Evolutionary conservation across 2,797 vertebrate genomes (phyloP), one percentile per base, ranked within the genome.

Genomic region (Acrocephalus scirpaceus): DNA sequence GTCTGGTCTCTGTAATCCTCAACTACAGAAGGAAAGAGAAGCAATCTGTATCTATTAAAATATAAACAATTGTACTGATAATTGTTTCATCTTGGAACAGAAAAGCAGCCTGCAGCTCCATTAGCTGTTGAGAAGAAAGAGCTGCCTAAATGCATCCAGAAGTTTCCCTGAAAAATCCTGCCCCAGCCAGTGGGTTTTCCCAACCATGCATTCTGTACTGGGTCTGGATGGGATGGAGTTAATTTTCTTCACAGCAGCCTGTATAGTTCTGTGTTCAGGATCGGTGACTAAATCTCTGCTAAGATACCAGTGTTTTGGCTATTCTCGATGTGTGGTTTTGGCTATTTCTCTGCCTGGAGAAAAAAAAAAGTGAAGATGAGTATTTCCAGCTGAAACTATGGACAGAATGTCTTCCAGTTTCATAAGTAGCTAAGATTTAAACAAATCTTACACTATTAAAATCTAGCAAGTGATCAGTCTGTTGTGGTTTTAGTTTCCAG

Each of bases 361-460:
- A 27, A 53, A 45, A 67, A 54, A 76, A 72, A 74, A 75, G 7
- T 64, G 51, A 88, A 70, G 71, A 84, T 44, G 56, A 91, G 15
- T 38, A 23, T 76, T 95, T 65, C 60, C 82, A 92, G 56, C 44
- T 94, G 91, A 86, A 92, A 66, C 54, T 76, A 42, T 13, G 50
- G 75, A 86, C 34, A 86, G 67, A 57, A 81, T 22, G 22, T 45
- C 57, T 76, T 75, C 32, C 85, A 76, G 44, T 90, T 94, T 56
- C 58, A 54, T 16, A 56, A 90, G 53, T 42, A 56, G 60, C 56
- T 70, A 64, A 83, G 34, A 86, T 69, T 86, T 81, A 90, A 92
- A 86, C 29, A 81, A 86, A 78, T 62, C 36, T 84, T 92, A 73
- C 70, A 60, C 64, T 93, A 53, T 70, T 88, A 84, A 92, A 96